phyloP scores from a whole-genome alignment of 2,888 invertebrate species.

The Drosophila lacicola region DNA sequence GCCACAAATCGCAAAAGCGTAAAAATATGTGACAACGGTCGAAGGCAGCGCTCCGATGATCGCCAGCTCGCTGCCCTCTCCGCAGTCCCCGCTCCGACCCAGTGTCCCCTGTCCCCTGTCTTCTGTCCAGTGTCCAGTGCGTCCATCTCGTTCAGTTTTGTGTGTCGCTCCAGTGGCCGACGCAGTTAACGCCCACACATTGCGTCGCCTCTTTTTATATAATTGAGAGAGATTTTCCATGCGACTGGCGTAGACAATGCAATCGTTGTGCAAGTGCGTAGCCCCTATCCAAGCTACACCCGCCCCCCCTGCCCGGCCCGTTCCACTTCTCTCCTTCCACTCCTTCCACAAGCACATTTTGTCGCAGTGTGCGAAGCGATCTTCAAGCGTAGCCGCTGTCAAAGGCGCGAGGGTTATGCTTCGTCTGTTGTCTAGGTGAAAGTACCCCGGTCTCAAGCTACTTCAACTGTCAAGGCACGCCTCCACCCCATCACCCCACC shows the following conservation, averaged over 20 bases:
- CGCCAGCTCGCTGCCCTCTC: conserved; percentile 17
- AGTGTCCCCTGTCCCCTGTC: background rate
- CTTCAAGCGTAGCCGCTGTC: conserved; percentile 47
- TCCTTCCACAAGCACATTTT: conserved; percentile 14
- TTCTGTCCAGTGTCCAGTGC: conserved; percentile 8
- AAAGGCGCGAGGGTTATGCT: conserved; percentile 54
- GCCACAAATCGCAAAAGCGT: conserved; percentile 72
- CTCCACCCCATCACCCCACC: background rate
- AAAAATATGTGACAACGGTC: conserved; percentile 72
- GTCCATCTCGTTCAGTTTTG: conserved; percentile 13
- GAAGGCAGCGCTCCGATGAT: conserved; percentile 61
- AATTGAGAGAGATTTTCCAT: conserved; percentile 55
- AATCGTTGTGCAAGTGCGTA: conserved; percentile 72
- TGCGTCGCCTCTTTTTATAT: conserved; percentile 73
- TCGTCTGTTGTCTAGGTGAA: conserved; percentile 61
- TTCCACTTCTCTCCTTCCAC: background rate
- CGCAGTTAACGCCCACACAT: conserved; percentile 75
- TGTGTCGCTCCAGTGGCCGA: conserved; percentile 64
- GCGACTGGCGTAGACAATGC: conserved; percentile 64
- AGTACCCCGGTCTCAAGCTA: conserved; percentile 44
- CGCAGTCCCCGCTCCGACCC: conserved; percentile 6
- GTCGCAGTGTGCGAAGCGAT: conserved; percentile 64
- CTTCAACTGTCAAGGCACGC: conserved; percentile 9
- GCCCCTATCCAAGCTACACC: background rate
- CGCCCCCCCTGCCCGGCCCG: background rate